Base-by-base conservation (phyloP, 2,888 invertebrate species). In the Troilus luridus region DNA sequence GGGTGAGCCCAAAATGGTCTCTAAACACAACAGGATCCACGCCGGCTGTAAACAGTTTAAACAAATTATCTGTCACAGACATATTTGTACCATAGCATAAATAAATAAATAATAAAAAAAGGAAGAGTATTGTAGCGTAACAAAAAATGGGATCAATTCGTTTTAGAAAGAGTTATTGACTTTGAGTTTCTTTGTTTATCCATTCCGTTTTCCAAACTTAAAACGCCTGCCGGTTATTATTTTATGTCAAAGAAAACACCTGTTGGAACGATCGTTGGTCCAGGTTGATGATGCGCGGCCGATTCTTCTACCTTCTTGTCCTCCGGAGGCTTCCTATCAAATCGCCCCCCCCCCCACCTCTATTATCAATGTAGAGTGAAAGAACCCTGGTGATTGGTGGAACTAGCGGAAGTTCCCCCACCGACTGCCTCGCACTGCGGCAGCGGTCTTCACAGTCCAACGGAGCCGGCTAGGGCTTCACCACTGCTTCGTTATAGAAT, bases 331-430 rank as follows among this genome's bases (percentile, higher is more conserved):
- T 77, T 41, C 17, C 72, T 77, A 77, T 77, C 72, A 77, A 77
- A 41, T 77, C 67, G n/a, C 67, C 67, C 24, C 0, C 14, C 5
- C 12, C 41, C 27, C 72, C 72, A 27, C 72, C 27, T 21, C n/a
- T 85, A 85, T 58, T 58, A 85, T 85, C 85, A 85, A 85, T 77
- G 72, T 41, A 41, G 85, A 58, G 85, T 85, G 85, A 58, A 85
- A 54, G 85, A 58, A 58, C 85, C 12, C n/a, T 58, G 9, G 56
- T 85, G 11, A 85, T 85, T 85, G 56, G 85, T n/a, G 56, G 2
- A 14, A 0, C 12, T n/a, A 56, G 85, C 85, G 85, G 85, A 85
- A 85, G 85, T 85, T 5, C 81, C 85, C 85, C 85, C 85, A 56
- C 56, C 19, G 11, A 21, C 56, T 17, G 27, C 72, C 41, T 77